Percentiles rank a stretch among this genome's conserved stretches.
Evolutionary conservation across 2,113 vertebrate species (phyloP).

Genomic region (cat (Felis catus)): DNA sequence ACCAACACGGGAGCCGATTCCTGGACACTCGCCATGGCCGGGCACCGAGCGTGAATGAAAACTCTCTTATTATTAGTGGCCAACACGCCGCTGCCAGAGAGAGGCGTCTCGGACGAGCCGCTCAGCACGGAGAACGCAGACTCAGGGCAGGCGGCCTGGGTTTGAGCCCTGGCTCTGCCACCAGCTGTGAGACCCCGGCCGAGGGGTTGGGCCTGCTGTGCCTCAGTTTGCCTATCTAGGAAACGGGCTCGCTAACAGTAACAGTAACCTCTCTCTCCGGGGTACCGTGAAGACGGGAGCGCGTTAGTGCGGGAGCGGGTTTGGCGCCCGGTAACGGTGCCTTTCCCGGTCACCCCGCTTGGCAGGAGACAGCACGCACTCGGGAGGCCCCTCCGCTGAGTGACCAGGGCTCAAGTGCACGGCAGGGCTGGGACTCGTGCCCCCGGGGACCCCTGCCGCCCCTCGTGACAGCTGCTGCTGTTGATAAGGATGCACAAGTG

Average conservation of each 20-base stretch:
- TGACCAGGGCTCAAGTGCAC: accelerated
- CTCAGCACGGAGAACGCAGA: background rate
- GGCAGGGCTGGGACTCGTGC: accelerated
- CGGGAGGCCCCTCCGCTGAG: background rate
- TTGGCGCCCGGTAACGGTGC: accelerated
- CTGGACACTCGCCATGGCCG: accelerated
- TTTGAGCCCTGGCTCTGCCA: background rate
- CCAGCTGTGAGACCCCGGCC: background rate
- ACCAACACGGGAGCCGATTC: background rate
- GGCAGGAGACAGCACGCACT: background rate
- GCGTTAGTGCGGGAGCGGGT: background rate
- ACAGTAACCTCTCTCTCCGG: no score
- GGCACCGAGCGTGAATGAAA: no score
- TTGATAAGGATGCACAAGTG: accelerated
- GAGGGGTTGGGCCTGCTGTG: background rate
- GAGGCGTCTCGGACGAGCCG: accelerated
- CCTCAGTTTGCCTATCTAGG: background rate
- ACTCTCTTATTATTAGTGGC: no score
- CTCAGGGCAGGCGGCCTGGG: no score
- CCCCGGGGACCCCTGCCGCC: background rate
- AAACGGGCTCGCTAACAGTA: background rate
- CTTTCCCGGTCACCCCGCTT: background rate
- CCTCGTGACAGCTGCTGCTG: background rate
- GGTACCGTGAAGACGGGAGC: background rate
- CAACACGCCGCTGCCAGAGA: accelerated